A percentile compares a stretch with the other conserved stretches of the same genome.
Evolutionary conservation across 2,888 invertebrate genomes (phyloP).

Genomic region (Scelioninae gen. 1): DNA sequence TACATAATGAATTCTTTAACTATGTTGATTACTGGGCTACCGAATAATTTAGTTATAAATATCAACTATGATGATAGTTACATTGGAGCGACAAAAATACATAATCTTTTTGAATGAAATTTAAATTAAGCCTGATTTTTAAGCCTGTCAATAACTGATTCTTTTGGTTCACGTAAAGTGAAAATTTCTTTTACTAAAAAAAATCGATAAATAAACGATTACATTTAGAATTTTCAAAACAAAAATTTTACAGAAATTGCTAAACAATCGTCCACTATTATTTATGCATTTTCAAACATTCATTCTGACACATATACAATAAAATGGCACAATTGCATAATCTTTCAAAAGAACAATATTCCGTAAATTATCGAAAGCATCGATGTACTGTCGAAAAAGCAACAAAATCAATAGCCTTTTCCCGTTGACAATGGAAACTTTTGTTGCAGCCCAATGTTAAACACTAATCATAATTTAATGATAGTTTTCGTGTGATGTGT

Average conservation of each 20-base stretch:
- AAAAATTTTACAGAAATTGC: neutral
- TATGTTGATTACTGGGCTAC: too few species aligned
- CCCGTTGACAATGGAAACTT: conserved; percentile 56
- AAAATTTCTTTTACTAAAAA: too few species aligned
- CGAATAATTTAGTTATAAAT: too few species aligned
- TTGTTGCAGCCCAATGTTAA: conserved; percentile 37
- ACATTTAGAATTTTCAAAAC: too few species aligned
- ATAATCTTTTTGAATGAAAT: too few species aligned
- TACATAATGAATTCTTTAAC: too few species aligned
- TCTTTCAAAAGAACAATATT: conserved; percentile 46
- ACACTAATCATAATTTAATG: conserved; percentile 67
- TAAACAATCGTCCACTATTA: conserved; percentile 8
- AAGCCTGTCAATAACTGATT: too few species aligned
- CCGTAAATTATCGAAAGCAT: conserved; percentile 51
- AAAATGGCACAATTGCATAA: conserved; percentile 33
- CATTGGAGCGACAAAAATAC: too few species aligned
- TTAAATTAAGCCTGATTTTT: too few species aligned
- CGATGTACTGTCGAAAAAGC: conserved; percentile 29
- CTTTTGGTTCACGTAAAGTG: too few species aligned
- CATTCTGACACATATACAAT: conserved; percentile 17
- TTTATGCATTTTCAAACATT: conserved; percentile 19
- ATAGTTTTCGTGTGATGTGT: conserved; percentile 63
- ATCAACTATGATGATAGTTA: too few species aligned
- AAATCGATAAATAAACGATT: too few species aligned
- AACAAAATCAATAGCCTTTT: conserved; percentile 38